A percentile compares a stretch with the other conserved stretches of the same genome.
Evolutionary conservation across 2,797 vertebrate genomes (phyloP).

Genomic region (Gobio occitaniae): DNA sequence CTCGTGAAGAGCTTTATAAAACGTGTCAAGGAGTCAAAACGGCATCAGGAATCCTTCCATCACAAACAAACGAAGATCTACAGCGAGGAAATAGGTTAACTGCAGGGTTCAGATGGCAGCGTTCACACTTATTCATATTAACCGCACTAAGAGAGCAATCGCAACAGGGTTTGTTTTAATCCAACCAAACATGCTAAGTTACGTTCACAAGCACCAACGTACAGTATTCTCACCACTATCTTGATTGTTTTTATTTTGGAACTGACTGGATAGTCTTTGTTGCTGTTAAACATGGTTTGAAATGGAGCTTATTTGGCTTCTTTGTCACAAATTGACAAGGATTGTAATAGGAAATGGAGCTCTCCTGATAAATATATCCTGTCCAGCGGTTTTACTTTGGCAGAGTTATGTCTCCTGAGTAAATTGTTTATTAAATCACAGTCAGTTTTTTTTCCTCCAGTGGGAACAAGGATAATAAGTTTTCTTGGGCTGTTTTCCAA

Average conservation of each 20-base stretch:
- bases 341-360: conserved; percentile 41
- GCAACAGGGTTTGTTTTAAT: too few species aligned
- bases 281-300: conserved; percentile 12
- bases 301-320: conserved; percentile 14
- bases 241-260: conserved; percentile 3
- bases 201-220: conserved; percentile 4
- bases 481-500: conserved; percentile 88
- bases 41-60: too few species aligned
- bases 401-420: conserved; percentile 39
- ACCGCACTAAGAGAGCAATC: too few species aligned
- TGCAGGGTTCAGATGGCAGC: too few species aligned
- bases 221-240: not conserved
- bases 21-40: too few species aligned
- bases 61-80: too few species aligned
- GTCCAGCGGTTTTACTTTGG: conserved; percentile 46
- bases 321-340: conserved; percentile 41
- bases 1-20: too few species aligned
- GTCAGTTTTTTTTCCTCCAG: conserved; percentile 40
- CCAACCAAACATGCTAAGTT: not conserved
- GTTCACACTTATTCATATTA: too few species aligned
- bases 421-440: conserved; percentile 59
- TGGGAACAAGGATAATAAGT: conserved; percentile 51
- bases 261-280: not conserved
- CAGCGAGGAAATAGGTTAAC: too few species aligned
- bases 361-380: conserved; percentile 40